phyloP scores from a whole-genome alignment of 2,113 vertebrate species.

The Theristicus caerulescens region DNA sequence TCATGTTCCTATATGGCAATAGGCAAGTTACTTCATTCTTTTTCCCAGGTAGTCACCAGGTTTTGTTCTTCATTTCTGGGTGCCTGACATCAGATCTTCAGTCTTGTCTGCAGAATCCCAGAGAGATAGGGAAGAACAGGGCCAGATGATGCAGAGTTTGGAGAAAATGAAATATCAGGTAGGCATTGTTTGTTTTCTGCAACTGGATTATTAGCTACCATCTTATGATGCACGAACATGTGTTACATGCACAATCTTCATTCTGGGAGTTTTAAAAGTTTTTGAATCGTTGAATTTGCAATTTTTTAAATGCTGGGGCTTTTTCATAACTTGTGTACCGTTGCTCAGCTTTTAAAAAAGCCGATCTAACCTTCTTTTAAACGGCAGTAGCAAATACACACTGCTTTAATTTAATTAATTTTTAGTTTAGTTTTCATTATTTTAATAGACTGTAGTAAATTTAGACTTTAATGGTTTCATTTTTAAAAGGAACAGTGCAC shows the following conservation, averaged over 20 bases:
- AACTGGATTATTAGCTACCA: not conserved
- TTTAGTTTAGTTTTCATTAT: not conserved
- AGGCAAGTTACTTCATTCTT: not conserved
- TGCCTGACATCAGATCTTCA: not conserved
- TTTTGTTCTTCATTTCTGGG: not conserved
- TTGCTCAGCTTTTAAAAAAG: not conserved
- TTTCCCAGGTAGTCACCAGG: not conserved
- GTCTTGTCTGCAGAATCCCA: not conserved
- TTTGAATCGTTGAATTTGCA: not conserved
- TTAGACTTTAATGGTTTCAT: not conserved
- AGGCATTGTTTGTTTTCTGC: not conserved
- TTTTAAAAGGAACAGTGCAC: not conserved
- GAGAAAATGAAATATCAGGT: not conserved
- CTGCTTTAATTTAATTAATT: not conserved
- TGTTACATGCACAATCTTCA: not conserved
- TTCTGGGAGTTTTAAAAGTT: not conserved
- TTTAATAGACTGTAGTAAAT: not conserved
- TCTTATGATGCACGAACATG: not conserved
- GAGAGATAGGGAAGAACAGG: not conserved
- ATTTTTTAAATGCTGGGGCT: fast-evolving
- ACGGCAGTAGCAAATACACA: not conserved
- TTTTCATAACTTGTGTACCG: not conserved
- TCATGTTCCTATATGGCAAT: not conserved
- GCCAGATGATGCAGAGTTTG: not conserved
- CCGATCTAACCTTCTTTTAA: not conserved